Conservation (phyloP, 35 echinoderm and acorn worm species). For the Amphiura filiformis region DNA sequence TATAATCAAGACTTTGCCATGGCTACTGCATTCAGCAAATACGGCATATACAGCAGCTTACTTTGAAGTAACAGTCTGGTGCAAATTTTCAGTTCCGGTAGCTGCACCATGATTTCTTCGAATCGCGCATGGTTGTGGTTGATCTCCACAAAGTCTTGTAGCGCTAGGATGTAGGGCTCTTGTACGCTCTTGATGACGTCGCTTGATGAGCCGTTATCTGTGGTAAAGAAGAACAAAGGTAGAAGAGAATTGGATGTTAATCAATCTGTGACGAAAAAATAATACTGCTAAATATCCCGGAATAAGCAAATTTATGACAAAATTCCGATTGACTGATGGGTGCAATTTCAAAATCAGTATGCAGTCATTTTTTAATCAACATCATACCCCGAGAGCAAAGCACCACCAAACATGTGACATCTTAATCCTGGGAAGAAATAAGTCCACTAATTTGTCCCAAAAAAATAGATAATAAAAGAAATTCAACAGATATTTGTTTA, state of each 20-base stretch:
- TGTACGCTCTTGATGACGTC: slow-evolving; percentile 67
- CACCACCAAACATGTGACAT: too few relatives aligned
- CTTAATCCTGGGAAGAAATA: too few relatives aligned
- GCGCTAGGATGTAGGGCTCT: slow-evolving; percentile 76
- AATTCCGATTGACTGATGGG: too few relatives aligned
- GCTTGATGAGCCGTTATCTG: slow-evolving; percentile 43
- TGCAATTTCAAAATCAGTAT: too few relatives aligned
- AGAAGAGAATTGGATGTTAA: background rate
- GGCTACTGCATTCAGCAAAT: slow-evolving; percentile 92
- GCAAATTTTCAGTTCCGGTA: slow-evolving; percentile 70
- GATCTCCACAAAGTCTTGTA: slow-evolving; percentile 79
- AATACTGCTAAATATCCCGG: too few relatives aligned
- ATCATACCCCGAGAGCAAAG: too few relatives aligned
- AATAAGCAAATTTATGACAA: too few relatives aligned
- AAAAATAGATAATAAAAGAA: too few relatives aligned
- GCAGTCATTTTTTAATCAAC: too few relatives aligned
- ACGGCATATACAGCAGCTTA: slow-evolving; percentile 97
- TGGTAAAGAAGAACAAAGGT: background rate
- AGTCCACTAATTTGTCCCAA: too few relatives aligned
- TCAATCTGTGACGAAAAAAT: too few relatives aligned
- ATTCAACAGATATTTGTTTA: too few relatives aligned
- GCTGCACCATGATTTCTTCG: slow-evolving; percentile 73
- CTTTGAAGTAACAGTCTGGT: slow-evolving; percentile 73
- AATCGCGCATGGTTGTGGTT: slow-evolving; percentile 74
- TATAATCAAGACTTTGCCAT: slow-evolving; percentile 28